Evolutionary conservation across 2,888 invertebrate species (phyloP).

Genomic region (Drosophila atroscutellata): DNA sequence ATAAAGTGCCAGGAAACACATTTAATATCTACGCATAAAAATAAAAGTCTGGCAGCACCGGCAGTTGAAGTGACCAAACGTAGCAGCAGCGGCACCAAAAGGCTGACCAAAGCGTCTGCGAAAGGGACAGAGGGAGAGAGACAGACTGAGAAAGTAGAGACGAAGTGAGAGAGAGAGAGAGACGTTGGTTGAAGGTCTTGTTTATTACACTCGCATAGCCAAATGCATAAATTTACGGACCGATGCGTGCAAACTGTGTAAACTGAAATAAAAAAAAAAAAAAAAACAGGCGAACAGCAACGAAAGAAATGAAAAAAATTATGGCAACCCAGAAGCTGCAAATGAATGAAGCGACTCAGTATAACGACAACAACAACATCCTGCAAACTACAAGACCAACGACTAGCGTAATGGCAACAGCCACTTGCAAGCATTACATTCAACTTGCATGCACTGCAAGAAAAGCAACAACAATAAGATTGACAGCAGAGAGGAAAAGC

Average conservation of each 20-base stretch:
- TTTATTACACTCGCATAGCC: constrained; percentile 81
- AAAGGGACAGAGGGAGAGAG: constrained; percentile 1
- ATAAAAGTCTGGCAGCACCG: constrained; percentile 68
- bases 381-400: constrained; percentile 25
- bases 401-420: constrained; percentile 50
- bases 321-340: constrained; percentile 65
- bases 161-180: constrained; percentile 18
- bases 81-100: constrained; percentile 38
- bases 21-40: constrained; percentile 80
- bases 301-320: constrained; percentile 52
- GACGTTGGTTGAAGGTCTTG: constrained; percentile 77
- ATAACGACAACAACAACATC: constrained; percentile 26
- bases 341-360: constrained; percentile 71
- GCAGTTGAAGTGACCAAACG: constrained; percentile 76
- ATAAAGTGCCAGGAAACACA: constrained; percentile 82
- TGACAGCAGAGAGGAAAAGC: not conserved
- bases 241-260: constrained; percentile 80
- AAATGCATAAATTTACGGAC: constrained; percentile 81
- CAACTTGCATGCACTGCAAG: constrained; percentile 51
- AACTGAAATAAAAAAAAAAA: constrained; percentile 61
- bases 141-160: constrained; percentile 2
- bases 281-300: constrained; percentile 7
- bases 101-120: constrained; percentile 34
- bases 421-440: constrained; percentile 47
- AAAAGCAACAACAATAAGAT: constrained; percentile 29